These are phyloP conservation scores for Ennomos fuscantarius DNA, from an alignment of 2,888 invertebrate genomes.

Conservation along the genomic window DNA sequence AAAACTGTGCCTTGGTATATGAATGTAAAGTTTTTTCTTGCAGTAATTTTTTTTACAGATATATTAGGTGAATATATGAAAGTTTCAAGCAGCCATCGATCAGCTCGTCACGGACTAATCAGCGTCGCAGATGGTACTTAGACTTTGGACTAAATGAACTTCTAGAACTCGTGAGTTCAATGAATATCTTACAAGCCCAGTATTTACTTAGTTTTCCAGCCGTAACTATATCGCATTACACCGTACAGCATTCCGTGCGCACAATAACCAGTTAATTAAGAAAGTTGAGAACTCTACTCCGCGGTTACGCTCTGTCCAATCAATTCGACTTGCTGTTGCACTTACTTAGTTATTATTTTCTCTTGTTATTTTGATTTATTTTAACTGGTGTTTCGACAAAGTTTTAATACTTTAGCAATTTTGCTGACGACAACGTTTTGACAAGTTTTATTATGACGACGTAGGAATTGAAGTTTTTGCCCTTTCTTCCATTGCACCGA, in stretches of 20 bases:
- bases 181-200: slow-evolving; percentile 24
- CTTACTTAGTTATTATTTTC: slow-evolving; percentile 39
- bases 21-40: too few species aligned
- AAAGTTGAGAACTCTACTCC: slow-evolving; percentile 51
- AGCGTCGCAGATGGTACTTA: too few species aligned
- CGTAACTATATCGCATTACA: slow-evolving; percentile 36
- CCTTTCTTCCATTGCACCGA: too few species aligned
- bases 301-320: slow-evolving; percentile 50
- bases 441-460: not conserved
- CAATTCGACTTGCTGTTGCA: slow-evolving; percentile 47
- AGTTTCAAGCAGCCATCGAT: too few species aligned
- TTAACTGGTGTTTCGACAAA: slow-evolving; percentile 11
- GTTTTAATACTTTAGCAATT: slow-evolving; percentile 1
- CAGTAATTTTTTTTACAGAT: too few species aligned
- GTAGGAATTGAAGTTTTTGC: too few species aligned
- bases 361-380: slow-evolving; percentile 33
- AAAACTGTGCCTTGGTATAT: too few species aligned
- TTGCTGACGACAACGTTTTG: not conserved
- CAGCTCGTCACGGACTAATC: too few species aligned
- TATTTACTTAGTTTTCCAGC: slow-evolving; percentile 35
- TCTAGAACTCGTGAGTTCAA: slow-evolving; percentile 20
- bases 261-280: slow-evolving; percentile 62
- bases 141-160: slow-evolving; percentile 19
- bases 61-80: too few species aligned
- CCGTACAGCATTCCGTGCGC: slow-evolving; percentile 41